phyloP scores from a whole-genome alignment of 2,888 invertebrate species.

The Holacanthella duospinosa region DNA sequence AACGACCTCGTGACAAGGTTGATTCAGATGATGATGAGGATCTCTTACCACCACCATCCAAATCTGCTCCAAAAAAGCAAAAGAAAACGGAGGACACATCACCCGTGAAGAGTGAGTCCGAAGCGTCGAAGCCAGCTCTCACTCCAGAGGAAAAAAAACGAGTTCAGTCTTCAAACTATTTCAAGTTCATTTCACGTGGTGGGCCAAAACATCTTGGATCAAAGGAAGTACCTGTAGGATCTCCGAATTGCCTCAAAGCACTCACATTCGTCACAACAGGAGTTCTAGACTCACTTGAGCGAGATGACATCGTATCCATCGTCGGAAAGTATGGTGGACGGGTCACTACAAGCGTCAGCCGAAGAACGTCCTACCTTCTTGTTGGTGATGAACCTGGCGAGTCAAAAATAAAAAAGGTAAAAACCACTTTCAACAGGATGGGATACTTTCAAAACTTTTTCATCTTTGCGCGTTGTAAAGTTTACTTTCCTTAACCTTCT shows the following conservation, averaged over 20 bases:
- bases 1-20: not conserved
- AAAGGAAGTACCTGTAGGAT: slow-evolving; percentile 67
- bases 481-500: no score
- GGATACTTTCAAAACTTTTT: not conserved
- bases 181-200: slow-evolving; percentile 60
- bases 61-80: not conserved
- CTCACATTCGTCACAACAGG: slow-evolving; percentile 70
- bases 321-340: slow-evolving; percentile 71
- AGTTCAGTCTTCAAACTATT: slow-evolving; percentile 56
- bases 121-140: not conserved
- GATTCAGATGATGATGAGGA: not conserved
- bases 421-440: not conserved
- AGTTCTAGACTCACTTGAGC: slow-evolving; percentile 74
- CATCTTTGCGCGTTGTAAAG: not conserved
- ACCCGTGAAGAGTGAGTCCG: not conserved
- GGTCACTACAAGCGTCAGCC: slow-evolving; percentile 60
- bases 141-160: slow-evolving; percentile 50
- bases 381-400: slow-evolving; percentile 79
- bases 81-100: not conserved
- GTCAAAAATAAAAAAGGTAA: slow-evolving; percentile 62
- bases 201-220: slow-evolving; percentile 69
- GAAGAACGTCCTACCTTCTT: slow-evolving; percentile 69
- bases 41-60: not conserved
- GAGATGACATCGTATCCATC: slow-evolving; percentile 63
- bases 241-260: slow-evolving; percentile 58